Conservation (phyloP, 1,140 invertebrate species). For the Anoplolepis gracilipes region DNA sequence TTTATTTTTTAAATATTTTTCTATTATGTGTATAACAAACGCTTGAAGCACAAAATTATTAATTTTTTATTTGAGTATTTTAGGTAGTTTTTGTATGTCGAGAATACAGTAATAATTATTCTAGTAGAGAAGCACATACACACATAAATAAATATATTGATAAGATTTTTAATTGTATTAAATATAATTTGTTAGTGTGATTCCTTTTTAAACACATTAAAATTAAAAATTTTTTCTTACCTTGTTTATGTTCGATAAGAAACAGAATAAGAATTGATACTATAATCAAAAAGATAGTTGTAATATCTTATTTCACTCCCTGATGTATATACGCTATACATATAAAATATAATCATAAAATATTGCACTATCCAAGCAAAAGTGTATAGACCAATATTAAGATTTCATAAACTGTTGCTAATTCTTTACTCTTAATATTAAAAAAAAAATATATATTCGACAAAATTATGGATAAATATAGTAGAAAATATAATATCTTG, state of each 20-base stretch:
- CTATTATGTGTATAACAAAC: neutral
- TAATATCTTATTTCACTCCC: neutral
- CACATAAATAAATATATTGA: neutral
- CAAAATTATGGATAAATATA: neutral
- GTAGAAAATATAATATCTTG: neutral
- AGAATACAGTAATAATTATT: neutral
- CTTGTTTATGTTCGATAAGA: neutral
- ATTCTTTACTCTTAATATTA: neutral
- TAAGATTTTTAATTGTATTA: neutral
- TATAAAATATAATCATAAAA: neutral
- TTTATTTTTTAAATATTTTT: too few relatives aligned
- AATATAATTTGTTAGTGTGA: neutral
- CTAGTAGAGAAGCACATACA: neutral
- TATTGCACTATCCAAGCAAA: neutral
- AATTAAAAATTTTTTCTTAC: constrained; percentile 5
- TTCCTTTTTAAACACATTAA: neutral
- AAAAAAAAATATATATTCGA: neutral
- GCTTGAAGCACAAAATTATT: neutral
- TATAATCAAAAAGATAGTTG: too few relatives aligned
- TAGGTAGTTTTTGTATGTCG: neutral
- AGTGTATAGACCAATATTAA: neutral
- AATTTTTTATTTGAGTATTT: neutral
- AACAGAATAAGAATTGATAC: too few relatives aligned
- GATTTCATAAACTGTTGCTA: constrained; percentile 26
- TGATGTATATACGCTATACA: neutral